Conservation (phyloP, 2,888 invertebrate genomes). For the Yponomeuta cagnagella region DNA sequence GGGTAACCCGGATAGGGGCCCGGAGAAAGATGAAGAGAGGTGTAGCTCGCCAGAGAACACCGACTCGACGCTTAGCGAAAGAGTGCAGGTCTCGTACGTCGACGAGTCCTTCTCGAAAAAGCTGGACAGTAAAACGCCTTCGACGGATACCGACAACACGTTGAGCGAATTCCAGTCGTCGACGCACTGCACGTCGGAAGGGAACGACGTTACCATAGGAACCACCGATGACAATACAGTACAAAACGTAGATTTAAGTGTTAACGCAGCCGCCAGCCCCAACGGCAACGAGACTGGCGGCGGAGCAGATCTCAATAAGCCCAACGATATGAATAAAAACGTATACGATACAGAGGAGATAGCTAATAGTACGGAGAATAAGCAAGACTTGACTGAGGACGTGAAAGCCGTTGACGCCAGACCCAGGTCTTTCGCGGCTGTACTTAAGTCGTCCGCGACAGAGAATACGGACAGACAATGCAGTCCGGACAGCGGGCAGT, state of each 20-base stretch:
- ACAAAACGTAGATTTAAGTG: conserved; percentile 71
- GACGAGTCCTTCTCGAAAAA: conserved; percentile 67
- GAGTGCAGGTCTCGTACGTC: conserved; percentile 64
- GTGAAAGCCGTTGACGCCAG: conserved; percentile 42
- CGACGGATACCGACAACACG: conserved; percentile 66
- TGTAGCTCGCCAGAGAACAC: conserved; percentile 60
- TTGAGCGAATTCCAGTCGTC: conserved; percentile 64
- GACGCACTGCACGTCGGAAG: conserved; percentile 39
- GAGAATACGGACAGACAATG: conserved; percentile 61
- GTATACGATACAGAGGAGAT: conserved; percentile 26
- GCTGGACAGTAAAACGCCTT: conserved; percentile 64
- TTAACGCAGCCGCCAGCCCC: conserved; percentile 41
- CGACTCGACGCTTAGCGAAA: conserved; percentile 64
- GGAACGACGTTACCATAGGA: conserved; percentile 49
- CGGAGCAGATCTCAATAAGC: conserved; percentile 60
- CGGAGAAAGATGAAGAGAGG: conserved; percentile 45
- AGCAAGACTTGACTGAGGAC: conserved; percentile 23
- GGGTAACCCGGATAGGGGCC: conserved; percentile 38
- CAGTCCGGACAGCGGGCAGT: conserved; percentile 56
- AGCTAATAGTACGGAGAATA: background rate
- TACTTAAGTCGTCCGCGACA: conserved; percentile 59
- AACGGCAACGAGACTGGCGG: conserved; percentile 40
- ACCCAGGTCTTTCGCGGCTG: conserved; percentile 62
- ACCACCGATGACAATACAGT: conserved; percentile 71
- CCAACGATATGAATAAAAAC: conserved; percentile 56